Conservation (phyloP, 2,888 invertebrate species). For the Lepidocyrtinus sp. region DNA sequence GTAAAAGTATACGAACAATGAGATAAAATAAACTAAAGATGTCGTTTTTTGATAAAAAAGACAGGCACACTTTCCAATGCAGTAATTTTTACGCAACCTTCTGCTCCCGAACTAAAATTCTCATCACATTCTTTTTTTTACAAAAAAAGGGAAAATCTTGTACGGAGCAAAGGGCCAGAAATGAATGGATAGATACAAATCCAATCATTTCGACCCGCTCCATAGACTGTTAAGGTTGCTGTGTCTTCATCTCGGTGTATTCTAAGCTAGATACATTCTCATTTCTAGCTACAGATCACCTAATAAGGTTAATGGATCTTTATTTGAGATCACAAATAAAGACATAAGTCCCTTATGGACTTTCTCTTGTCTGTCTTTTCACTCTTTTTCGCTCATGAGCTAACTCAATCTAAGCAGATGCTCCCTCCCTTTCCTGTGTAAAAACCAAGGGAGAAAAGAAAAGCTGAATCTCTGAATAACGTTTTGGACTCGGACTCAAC, state of each 20-base stretch:
- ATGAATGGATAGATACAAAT: background rate
- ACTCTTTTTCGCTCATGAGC: background rate
- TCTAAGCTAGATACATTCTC: background rate
- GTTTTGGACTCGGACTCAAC: no score
- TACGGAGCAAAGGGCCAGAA: background rate
- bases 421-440: background rate
- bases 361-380: background rate
- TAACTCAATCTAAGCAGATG: constrained; percentile 29
- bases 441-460: background rate
- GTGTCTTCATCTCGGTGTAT: background rate
- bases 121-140: no score
- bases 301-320: constrained; percentile 56
- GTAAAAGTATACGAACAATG: no score
- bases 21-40: no score
- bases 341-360: constrained; percentile 42
- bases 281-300: constrained; percentile 22
- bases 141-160: no score
- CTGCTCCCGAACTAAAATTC: no score
- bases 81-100: no score
- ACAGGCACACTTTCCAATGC: no score
- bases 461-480: no score
- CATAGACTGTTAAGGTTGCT: no score
- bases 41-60: no score
- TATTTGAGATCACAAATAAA: constrained; percentile 43
- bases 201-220: background rate